Conservation (phyloP, 2,888 invertebrate species). For the Melieria picta region DNA sequence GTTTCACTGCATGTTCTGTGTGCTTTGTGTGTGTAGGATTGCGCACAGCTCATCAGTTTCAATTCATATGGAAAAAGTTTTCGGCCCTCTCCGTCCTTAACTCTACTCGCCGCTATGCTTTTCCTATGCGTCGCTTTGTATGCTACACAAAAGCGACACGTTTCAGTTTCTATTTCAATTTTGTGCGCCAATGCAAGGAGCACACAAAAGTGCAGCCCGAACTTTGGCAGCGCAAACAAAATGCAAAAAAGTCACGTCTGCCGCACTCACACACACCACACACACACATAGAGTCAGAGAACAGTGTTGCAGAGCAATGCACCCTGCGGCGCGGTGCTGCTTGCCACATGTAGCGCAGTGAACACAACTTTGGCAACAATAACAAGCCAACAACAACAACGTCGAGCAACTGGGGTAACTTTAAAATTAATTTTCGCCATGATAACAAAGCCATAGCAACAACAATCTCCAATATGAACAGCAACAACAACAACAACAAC, state of each 20-base stretch:
- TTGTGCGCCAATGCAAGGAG: no score
- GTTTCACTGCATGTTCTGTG: no score
- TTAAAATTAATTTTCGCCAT: conserved; percentile 29
- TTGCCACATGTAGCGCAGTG: background rate
- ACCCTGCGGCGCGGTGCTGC: background rate
- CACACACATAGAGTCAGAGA: background rate
- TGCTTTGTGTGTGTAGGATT: no score
- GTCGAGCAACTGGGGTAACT: conserved; percentile 2
- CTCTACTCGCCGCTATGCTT: no score
- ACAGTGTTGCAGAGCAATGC: background rate
- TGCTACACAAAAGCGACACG: no score
- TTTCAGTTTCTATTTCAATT: no score
- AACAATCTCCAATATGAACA: conserved; percentile 1
- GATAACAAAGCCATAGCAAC: conserved; percentile 11
- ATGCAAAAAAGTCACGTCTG: background rate
- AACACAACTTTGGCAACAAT: background rate
- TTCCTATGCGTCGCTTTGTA: no score
- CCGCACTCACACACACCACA: background rate
- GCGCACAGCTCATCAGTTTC: no score
- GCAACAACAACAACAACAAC: background rate
- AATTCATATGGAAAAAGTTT: no score
- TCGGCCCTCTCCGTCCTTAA: no score
- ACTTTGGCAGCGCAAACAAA: background rate
- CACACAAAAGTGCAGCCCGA: background rate
- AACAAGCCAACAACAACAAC: background rate